Evolutionary conservation across 2,797 vertebrate genomes (phyloP).

Genomic region (Clarias platycephalus): DNA sequence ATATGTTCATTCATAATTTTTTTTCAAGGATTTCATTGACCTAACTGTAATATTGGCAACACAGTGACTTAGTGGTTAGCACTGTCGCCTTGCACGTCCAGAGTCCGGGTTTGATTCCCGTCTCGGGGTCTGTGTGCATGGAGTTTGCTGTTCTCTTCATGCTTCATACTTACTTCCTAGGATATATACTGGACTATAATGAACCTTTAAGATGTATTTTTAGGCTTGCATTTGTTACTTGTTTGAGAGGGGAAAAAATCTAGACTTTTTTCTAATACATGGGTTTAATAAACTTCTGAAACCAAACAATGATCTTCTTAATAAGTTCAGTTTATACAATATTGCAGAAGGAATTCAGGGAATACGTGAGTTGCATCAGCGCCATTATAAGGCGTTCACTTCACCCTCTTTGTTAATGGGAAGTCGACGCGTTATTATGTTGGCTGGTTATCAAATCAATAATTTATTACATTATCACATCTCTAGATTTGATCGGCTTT

Average conservation of each 20-base stretch:
- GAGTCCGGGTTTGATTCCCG: too few relatives aligned
- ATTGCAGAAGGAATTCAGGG: background rate
- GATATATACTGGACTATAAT: background rate
- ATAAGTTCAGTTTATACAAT: background rate
- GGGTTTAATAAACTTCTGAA: background rate
- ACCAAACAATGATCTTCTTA: background rate
- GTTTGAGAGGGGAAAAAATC: background rate
- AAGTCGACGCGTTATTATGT: background rate
- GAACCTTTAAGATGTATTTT: background rate
- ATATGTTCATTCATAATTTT: background rate
- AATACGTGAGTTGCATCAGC: background rate
- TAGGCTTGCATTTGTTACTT: background rate
- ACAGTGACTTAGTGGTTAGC: too few relatives aligned
- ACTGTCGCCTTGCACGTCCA: too few relatives aligned
- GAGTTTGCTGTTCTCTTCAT: too few relatives aligned
- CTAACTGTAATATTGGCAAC: background rate
- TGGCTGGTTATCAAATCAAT: background rate
- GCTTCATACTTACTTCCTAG: background rate
- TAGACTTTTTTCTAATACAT: background rate
- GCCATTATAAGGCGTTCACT: background rate
- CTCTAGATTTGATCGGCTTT: conserved; percentile 14
- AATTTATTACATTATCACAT: conserved; percentile 23
- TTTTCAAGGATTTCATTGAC: background rate
- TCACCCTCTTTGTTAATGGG: background rate
- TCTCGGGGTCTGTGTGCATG: too few relatives aligned